Evolutionary conservation across 1,140 invertebrate genomes (phyloP), one percentile per base, ranked within the genome.

Genomic region (Orius insidiosus): DNA sequence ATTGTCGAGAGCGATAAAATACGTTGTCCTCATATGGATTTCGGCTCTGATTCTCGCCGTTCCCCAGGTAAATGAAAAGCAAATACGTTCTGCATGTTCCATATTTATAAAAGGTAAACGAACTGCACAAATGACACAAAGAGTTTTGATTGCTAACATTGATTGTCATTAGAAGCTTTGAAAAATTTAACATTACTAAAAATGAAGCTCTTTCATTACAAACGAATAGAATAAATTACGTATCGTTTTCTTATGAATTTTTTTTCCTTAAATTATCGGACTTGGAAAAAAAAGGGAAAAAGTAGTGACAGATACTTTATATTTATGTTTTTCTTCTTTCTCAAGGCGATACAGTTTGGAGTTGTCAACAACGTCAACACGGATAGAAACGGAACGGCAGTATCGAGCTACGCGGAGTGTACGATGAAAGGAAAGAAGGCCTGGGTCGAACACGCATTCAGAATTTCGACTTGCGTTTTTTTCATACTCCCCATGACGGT

Each of bases 401-500:
- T 41, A 1, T 36, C 39, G 14, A 56, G 53, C 3, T 55, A 56
- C 1, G 60, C 57, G 8, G 66, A 66, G n/a, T 70, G 66, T 14
- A 67, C 61, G 3, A 45, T 51, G 5, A 61, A 66, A 34, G 57
- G 60, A 15, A 60, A 63, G 7, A 70, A 64, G 39, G 66, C 58
- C 0, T 46, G 37, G 56, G 62, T 80, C 10, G 64, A 71, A 14
- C 78, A 85, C 59, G 74, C 80, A 1, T 90, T 89, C 56, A 79
- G 83, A 55, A 70, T 88, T 46, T 87, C 84, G 1, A 84, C 83
- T 0, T 72, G 86, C 51, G 58, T 89, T 14, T 87, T 90, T 61
- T 92, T 92, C 59, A 70, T 85, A 5, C 67, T 76, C 2, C 86
- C 87, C 1, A 87, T 92, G 83, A 75, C 78, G 10, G 63, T 89